Percentiles rank a stretch among this genome's conserved stretches.
Conservation (phyloP, 2,113 vertebrate genomes). For the Misgurnus mizolepis region DNA sequence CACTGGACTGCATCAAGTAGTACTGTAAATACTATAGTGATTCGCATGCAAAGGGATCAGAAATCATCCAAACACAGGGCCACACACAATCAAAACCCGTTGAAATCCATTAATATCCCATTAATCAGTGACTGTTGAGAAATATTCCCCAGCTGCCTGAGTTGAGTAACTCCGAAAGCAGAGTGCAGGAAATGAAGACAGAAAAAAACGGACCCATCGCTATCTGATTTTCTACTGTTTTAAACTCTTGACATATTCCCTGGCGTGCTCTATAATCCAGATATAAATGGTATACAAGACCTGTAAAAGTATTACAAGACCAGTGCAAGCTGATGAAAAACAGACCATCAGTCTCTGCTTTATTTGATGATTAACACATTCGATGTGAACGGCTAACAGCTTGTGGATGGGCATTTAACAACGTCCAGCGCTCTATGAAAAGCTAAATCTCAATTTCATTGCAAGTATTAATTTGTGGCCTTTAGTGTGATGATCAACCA, state of each 20-base stretch:
- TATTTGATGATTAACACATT: conserved; percentile 58
- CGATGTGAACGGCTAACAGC: conserved; percentile 46
- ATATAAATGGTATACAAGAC: conserved; percentile 49
- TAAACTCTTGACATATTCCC: conserved; percentile 33
- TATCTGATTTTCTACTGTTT: conserved; percentile 39
- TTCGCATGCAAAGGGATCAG: neutral
- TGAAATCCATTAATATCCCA: neutral
- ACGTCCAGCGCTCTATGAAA: conserved; percentile 52
- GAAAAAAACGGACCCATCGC: neutral
- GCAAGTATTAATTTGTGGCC: conserved; percentile 66
- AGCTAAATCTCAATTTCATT: conserved; percentile 52
- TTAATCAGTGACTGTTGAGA: neutral
- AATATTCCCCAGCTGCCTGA: neutral
- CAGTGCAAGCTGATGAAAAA: conserved; percentile 19
- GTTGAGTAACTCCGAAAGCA: conserved; percentile 58
- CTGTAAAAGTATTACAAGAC: conserved; percentile 47
- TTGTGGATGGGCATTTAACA: conserved; percentile 59
- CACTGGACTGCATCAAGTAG: neutral
- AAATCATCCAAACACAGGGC: neutral
- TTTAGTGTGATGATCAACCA: conserved; percentile 55
- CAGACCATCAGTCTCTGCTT: conserved; percentile 21
- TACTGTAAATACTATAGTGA: neutral
- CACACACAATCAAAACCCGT: neutral
- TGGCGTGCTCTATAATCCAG: conserved; percentile 20
- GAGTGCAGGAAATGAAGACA: conserved; percentile 2